These are phyloP conservation scores for Athalia cordata DNA, from an alignment of 2,888 invertebrate species.

Conservation along the genomic window DNA sequence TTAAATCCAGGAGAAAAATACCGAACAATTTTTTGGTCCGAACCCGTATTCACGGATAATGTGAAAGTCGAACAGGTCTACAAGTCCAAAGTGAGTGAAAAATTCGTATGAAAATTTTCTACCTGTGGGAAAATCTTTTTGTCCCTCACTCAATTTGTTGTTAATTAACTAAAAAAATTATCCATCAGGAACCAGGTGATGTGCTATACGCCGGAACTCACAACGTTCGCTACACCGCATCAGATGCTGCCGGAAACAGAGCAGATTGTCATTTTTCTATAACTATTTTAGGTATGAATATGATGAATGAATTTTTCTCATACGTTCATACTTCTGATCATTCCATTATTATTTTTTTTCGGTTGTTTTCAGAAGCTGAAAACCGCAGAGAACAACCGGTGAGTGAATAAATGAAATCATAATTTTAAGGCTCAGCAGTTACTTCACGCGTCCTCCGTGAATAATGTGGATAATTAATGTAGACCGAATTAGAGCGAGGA, in stretches of 20 bases:
- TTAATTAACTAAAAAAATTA: too few relatives aligned
- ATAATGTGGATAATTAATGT: constrained; percentile 16
- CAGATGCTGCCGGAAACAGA: constrained; percentile 79
- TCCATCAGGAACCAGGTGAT: constrained; percentile 77
- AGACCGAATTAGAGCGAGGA: constrained; percentile 29
- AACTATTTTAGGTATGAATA: constrained; percentile 76
- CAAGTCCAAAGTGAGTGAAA: constrained; percentile 76
- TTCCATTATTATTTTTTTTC: not conserved
- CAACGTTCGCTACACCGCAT: constrained; percentile 79
- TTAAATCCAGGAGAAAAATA: constrained; percentile 76
- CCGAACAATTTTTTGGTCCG: constrained; percentile 79
- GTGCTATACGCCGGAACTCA: constrained; percentile 78
- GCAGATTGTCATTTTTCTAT: constrained; percentile 80
- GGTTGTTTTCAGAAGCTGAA: constrained; percentile 35
- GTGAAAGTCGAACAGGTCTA: constrained; percentile 76
- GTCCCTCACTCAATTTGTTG: too few relatives aligned
- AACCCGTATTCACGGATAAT: constrained; percentile 79
- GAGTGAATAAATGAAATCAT: constrained; percentile 1
- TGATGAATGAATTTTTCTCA: not conserved
- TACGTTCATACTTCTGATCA: not conserved
- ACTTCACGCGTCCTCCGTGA: not conserved
- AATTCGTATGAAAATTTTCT: too few relatives aligned
- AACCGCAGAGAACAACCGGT: constrained; percentile 26
- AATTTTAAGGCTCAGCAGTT: too few relatives aligned
- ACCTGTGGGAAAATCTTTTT: too few relatives aligned